Percentiles rank a stretch among this genome's conserved stretches.
phyloP scores from a whole-genome alignment of 1,140 invertebrate genomes.

The Drosophila funebris region DNA sequence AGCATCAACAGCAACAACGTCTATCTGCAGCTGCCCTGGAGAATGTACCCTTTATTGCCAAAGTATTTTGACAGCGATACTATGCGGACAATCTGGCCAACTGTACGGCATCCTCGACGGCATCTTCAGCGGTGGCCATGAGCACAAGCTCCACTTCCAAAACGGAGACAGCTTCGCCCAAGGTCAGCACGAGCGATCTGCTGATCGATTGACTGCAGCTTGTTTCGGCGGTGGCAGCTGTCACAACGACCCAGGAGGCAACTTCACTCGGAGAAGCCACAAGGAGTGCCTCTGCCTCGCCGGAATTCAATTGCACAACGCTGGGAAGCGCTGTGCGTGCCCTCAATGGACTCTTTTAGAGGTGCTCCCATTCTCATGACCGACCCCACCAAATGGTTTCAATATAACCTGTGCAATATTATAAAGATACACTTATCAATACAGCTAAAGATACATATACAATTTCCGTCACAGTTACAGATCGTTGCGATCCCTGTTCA shows the following conservation, averaged over 20 bases:
- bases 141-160: background rate
- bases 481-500: no score
- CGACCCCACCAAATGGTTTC: conserved; percentile 72
- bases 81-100: conserved; percentile 74
- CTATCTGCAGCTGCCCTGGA: conserved; percentile 64
- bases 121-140: background rate
- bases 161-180: conserved; percentile 21
- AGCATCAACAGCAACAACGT: conserved; percentile 45
- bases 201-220: conserved; percentile 70
- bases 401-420: conserved; percentile 70
- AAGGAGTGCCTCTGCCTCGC: conserved; percentile 22
- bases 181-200: conserved; percentile 33
- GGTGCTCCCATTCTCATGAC: background rate
- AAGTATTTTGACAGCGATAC: conserved; percentile 84
- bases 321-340: conserved; percentile 70
- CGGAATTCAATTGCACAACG: conserved; percentile 54
- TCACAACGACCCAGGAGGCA: background rate
- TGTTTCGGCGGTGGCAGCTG: conserved; percentile 46
- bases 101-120: conserved; percentile 19
- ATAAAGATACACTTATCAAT: background rate
- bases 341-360: conserved; percentile 72
- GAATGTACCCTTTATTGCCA: conserved; percentile 80
- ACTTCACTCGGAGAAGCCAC: background rate
- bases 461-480: background rate
- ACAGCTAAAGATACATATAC: background rate